Conservation (phyloP, 2,113 vertebrate genomes). For the Ursus arctos region DNA sequence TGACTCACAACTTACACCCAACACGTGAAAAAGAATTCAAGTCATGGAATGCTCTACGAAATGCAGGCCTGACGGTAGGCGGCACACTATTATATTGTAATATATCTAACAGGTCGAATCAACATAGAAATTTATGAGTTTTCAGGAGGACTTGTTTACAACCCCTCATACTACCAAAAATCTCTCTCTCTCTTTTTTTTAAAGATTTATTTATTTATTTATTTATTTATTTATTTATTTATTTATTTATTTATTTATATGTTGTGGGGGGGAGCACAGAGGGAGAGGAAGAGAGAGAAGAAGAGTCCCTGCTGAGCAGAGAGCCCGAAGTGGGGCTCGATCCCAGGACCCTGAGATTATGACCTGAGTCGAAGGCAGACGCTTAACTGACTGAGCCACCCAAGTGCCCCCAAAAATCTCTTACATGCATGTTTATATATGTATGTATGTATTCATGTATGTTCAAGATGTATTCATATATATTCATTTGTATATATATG, state of each 20-base stretch:
- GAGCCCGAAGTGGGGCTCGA: background rate
- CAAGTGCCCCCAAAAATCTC: background rate
- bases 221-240: background rate
- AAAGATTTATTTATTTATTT: background rate
- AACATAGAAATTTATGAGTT: background rate
- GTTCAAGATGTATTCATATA: background rate
- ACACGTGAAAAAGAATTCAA: background rate
- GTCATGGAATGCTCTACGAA: background rate
- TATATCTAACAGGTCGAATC: background rate
- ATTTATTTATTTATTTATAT: background rate
- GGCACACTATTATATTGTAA: background rate
- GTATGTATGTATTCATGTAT: background rate
- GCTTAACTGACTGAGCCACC: background rate
- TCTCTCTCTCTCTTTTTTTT: background rate
- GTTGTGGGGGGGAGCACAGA: background rate
- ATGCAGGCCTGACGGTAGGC: background rate
- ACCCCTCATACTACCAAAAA: background rate
- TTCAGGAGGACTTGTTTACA: background rate
- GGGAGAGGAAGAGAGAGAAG: background rate
- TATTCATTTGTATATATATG: background rate
- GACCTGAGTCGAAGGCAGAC: background rate
- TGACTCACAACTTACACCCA: background rate
- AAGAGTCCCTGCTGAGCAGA: background rate
- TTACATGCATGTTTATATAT: background rate
- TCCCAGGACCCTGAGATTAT: background rate